Evolutionary conservation across 1,140 invertebrate species (phyloP), one percentile per base, ranked within the genome.

Genomic region (Dinoponera quadriceps): DNA sequence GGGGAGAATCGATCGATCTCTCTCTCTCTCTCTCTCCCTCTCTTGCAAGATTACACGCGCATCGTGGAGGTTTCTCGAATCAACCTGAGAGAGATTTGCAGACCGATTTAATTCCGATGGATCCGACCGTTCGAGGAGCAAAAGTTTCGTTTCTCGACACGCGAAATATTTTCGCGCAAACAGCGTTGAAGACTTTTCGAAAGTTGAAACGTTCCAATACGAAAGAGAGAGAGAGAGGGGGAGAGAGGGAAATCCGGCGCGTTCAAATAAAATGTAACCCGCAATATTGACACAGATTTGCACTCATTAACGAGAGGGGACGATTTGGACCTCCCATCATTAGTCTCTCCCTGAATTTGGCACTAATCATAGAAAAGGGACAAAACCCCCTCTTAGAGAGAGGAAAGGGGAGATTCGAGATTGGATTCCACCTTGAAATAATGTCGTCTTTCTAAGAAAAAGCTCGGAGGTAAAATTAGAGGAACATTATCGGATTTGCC

Each of bases 401-500:
- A 2, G 29, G 29, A 33, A 49, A 18, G 49, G 5, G 25, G 18
- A 59, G 33, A 33, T 62, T 60, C 33, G 2, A 13, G 27, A 7
- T 68, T n/a, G 2, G 22, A 78, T 57, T 78, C 14, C 4, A 20
- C 51, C 33, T 55, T 9, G 22, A 13, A 68, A 69, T 27, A 66
- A 57, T 38, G 48, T 71, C 7, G 14, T 16, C 27, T 18, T 16
- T 48, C 20, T 7, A 78, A 27, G 66, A 51, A 51, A 69, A 69
- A 55, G 13, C 20, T 18, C 27, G 29, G n/a, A n/a, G 33, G 0
- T n/a, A 48, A n/a, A 80, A 57, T 57, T 48, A 80, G 71, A 33
- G 22, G 3, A 71, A 29, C 51, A 48, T 71, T 80, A 80, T 80
- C 25, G 75, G 25, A 80, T 80, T 71, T 71, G 65, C 33, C 63